Percentiles rank a stretch among this genome's conserved stretches.
phyloP scores from a whole-genome alignment of 2,797 vertebrate species.

The Eupleurogrammus muticus region DNA sequence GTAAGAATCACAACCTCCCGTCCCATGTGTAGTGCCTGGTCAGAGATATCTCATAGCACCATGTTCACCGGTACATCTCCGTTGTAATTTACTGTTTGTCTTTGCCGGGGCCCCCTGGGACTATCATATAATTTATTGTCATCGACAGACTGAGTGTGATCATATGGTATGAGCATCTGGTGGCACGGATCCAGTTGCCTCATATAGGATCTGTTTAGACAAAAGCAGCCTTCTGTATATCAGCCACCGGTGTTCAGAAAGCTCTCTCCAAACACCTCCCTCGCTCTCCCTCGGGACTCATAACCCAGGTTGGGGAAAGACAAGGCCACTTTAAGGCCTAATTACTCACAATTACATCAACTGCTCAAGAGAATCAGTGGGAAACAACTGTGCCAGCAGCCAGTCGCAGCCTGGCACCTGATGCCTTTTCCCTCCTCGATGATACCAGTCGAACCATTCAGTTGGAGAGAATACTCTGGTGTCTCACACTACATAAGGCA shows the following conservation, averaged over 20 bases:
- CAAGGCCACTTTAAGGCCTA: slow-evolving; percentile 73
- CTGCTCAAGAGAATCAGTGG: slow-evolving; percentile 67
- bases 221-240: slow-evolving; percentile 32
- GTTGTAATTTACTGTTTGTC: slow-evolving; percentile 52
- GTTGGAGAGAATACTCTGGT: not conserved
- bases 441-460: slow-evolving; percentile 39
- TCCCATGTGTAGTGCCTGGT: slow-evolving; percentile 32
- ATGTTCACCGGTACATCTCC: slow-evolving; percentile 13
- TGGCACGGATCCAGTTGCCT: slow-evolving; percentile 36
- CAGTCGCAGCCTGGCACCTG: slow-evolving; percentile 41
- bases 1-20: not conserved
- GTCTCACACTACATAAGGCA: not conserved
- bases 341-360: slow-evolving; percentile 78
- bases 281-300: slow-evolving; percentile 47
- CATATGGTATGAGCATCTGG: slow-evolving; percentile 61
- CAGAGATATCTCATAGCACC: slow-evolving; percentile 19
- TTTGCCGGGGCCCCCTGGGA: slow-evolving; percentile 27
- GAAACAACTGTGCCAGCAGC: slow-evolving; percentile 68
- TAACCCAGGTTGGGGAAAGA: slow-evolving; percentile 70
- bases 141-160: slow-evolving; percentile 41
- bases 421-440: slow-evolving; percentile 42
- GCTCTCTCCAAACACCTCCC: slow-evolving; percentile 4
- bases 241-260: slow-evolving; percentile 35
- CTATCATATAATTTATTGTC: slow-evolving; percentile 41
- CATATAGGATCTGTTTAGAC: slow-evolving; percentile 47